phyloP scores from a whole-genome alignment of 2,888 invertebrate species.

The Drosophila kuntzei region DNA sequence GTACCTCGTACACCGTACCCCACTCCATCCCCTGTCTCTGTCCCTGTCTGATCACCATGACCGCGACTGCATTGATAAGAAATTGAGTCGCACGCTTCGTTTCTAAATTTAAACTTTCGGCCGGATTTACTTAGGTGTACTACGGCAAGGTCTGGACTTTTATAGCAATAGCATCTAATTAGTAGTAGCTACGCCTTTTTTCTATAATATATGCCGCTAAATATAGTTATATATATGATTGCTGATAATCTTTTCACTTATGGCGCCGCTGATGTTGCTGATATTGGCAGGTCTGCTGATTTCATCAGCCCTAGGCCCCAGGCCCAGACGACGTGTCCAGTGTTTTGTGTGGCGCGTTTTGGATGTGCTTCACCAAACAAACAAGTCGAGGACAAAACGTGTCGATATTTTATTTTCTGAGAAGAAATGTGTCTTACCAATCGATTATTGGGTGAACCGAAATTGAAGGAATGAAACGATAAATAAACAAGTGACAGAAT shows the following conservation, averaged over 20 bases:
- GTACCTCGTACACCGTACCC: background rate
- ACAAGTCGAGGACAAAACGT: conserved; percentile 12
- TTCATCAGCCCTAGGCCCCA: conserved; percentile 35
- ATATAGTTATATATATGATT: conserved; percentile 13
- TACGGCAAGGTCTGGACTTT: background rate
- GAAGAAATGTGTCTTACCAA: conserved; percentile 21
- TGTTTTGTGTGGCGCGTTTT: conserved; percentile 14
- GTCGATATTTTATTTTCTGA: conserved; percentile 13
- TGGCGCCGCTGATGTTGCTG: conserved; percentile 56
- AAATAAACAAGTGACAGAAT: background rate
- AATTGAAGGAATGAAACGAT: no score
- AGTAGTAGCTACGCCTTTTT: conserved; percentile 36
- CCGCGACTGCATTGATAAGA: conserved; percentile 57
- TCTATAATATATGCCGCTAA: background rate
- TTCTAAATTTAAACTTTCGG: conserved; percentile 65
- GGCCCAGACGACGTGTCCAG: conserved; percentile 33
- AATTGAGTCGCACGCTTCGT: conserved; percentile 56
- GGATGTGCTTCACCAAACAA: conserved; percentile 8
- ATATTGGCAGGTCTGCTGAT: conserved; percentile 38
- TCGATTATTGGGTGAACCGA: background rate
- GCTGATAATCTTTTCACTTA: conserved; percentile 44
- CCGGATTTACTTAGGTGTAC: conserved; percentile 12
- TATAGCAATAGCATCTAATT: conserved; percentile 16
- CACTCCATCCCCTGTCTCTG: background rate
- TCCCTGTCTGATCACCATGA: conserved; percentile 17